Percentiles rank a stretch among this genome's conserved stretches.
Conservation (phyloP, 2,113 vertebrate species). For the Blennius ocellaris region DNA sequence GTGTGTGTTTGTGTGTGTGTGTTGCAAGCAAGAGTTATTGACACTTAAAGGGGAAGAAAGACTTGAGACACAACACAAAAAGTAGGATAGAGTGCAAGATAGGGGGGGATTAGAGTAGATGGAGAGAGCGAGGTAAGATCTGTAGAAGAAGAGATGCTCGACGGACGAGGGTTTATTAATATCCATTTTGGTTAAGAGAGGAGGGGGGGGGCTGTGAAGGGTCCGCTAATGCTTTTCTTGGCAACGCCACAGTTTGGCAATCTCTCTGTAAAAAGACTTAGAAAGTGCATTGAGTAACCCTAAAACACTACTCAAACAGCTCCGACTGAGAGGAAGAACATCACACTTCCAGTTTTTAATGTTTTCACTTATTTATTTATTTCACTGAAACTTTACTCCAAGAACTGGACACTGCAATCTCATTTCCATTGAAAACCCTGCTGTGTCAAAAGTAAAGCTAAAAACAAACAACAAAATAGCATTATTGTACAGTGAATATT, state of each 20-base stretch:
- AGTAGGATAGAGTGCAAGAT: conserved; percentile 56
- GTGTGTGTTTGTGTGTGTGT: conserved; percentile 19
- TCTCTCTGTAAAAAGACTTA: conserved; percentile 63
- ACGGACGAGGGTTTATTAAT: conserved; percentile 75
- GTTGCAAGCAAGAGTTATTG: conserved; percentile 69
- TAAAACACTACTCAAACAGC: conserved; percentile 59
- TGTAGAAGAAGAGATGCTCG: conserved; percentile 54
- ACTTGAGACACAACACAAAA: conserved; percentile 59
- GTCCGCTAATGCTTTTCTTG: conserved; percentile 79
- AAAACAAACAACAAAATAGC: background rate
- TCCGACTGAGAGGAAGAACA: conserved; percentile 19
- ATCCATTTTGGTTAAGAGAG: conserved; percentile 67
- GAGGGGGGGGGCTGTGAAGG: conserved; percentile 23
- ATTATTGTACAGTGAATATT: no score
- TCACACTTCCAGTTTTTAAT: conserved; percentile 9
- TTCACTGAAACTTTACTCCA: conserved; percentile 27
- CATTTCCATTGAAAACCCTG: background rate
- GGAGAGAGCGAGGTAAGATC: conserved; percentile 56
- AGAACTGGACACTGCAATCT: conserved; percentile 17
- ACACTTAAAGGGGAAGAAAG: conserved; percentile 66
- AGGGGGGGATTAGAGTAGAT: conserved; percentile 57
- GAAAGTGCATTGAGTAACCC: conserved; percentile 64
- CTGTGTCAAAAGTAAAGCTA: background rate
- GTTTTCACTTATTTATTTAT: conserved; percentile 23
- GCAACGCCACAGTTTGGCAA: conserved; percentile 74